Percentiles rank a stretch among this genome's conserved stretches.
These are phyloP conservation scores for Arothron firmamentum DNA, from an alignment of 2,113 vertebrate species.

Conservation along the genomic window DNA sequence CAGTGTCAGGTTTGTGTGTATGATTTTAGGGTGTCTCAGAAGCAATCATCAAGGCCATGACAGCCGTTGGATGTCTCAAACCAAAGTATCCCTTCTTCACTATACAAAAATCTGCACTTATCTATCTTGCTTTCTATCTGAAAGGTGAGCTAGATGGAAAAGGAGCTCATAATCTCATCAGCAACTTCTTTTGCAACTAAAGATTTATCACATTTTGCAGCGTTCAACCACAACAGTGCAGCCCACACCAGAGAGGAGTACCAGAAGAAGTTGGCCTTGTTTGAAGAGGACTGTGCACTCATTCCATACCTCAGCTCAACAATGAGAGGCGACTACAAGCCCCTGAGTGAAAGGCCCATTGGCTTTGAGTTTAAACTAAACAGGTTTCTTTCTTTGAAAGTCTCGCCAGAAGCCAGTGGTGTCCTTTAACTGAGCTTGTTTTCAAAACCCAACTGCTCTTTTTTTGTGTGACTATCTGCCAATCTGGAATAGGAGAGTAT, in stretches of 20 bases:
- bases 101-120: conserved; percentile 80
- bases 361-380: conserved; percentile 80
- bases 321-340: conserved; percentile 76
- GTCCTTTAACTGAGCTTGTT: conserved; percentile 28
- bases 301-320: conserved; percentile 79
- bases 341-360: conserved; percentile 70
- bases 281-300: conserved; percentile 84
- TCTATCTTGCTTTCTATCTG: conserved; percentile 86
- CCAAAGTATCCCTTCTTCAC: conserved; percentile 92
- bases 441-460: not conserved
- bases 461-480: too few relatives aligned
- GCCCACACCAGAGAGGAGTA: conserved; percentile 75
- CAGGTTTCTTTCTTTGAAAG: conserved; percentile 78
- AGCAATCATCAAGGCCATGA: conserved; percentile 89
- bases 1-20: not conserved
- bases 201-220: conserved; percentile 60
- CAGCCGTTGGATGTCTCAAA: conserved; percentile 85
- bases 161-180: too few relatives aligned
- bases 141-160: conserved; percentile 80
- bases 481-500: too few relatives aligned
- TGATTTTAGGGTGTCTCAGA: conserved; percentile 80
- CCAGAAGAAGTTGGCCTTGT: conserved; percentile 80
- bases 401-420: conserved; percentile 36
- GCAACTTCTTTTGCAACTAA: not conserved
- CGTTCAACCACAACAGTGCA: conserved; percentile 80